Evolutionary conservation across 1,140 invertebrate genomes (phyloP).

Genomic region (Schlechtendalia chinensis): DNA sequence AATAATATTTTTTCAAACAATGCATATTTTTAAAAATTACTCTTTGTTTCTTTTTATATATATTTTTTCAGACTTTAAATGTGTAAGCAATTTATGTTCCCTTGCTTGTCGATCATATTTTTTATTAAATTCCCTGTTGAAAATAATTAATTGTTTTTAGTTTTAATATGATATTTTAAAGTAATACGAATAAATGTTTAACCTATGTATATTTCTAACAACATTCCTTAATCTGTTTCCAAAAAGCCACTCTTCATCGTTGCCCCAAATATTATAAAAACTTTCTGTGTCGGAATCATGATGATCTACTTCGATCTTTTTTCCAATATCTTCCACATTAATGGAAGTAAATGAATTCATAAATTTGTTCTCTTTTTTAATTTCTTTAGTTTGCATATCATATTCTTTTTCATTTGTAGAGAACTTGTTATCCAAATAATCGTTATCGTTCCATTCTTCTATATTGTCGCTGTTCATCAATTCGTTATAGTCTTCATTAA

Average conservation of each 20-base stretch:
- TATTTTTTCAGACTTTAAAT: conserved; percentile 3
- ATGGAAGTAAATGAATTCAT: background rate
- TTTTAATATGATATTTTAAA: background rate
- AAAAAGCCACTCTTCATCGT: conserved; percentile 13
- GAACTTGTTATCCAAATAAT: background rate
- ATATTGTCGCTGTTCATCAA: background rate
- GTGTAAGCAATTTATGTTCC: conserved; percentile 15
- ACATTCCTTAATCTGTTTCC: conserved; percentile 9
- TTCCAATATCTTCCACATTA: background rate
- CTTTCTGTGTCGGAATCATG: conserved; percentile 39
- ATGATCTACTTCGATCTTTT: background rate
- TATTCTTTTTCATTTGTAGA: background rate
- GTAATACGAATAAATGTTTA: background rate
- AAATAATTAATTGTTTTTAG: background rate
- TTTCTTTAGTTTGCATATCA: background rate
- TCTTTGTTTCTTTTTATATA: conserved; percentile 8
- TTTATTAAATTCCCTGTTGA: conserved; percentile 19
- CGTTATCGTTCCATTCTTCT: background rate
- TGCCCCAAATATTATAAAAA: conserved; percentile 34
- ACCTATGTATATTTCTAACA: conserved; percentile 42
- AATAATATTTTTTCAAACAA: background rate
- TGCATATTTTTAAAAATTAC: background rate
- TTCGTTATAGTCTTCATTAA: background rate
- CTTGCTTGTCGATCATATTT: conserved; percentile 27
- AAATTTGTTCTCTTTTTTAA: background rate